Conservation (phyloP, 2,888 invertebrate species). For the Mythimna albipuncta region DNA sequence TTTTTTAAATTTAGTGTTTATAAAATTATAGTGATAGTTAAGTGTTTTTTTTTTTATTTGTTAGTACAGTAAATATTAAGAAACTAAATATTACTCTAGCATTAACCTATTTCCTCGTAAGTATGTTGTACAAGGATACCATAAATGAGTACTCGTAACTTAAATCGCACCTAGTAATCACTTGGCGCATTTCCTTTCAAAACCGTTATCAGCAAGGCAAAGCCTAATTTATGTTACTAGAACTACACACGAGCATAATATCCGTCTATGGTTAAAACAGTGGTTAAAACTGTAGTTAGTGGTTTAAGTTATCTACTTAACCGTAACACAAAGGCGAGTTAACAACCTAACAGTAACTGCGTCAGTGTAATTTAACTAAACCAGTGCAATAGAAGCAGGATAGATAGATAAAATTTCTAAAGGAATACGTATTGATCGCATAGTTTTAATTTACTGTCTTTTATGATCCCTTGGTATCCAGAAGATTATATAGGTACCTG, state of each 20-base stretch:
- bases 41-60: too few species aligned
- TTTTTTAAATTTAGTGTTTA: too few species aligned
- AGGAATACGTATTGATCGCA: neutral
- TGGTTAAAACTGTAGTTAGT: conserved; percentile 1
- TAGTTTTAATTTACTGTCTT: neutral
- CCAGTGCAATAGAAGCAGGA: conserved; percentile 1
- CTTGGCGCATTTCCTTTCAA: conserved; percentile 4
- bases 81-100: too few species aligned
- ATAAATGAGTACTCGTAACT: too few species aligned
- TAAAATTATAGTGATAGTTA: too few species aligned
- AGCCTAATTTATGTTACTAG: neutral
- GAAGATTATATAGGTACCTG: neutral
- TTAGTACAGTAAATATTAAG: too few species aligned
- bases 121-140: too few species aligned
- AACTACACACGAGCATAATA: conserved; percentile 8
- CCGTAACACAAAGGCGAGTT: conserved; percentile 32
- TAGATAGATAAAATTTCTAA: neutral
- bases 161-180: neutral
- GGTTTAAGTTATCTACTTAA: conserved; percentile 31
- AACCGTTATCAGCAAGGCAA: neutral
- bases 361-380: conserved; percentile 33
- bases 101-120: too few species aligned
- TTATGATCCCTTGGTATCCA: neutral
- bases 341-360: conserved; percentile 19
- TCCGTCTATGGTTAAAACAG: neutral